Evolutionary conservation across 2,888 invertebrate species (phyloP), one percentile per base, ranked within the genome.

Genomic region (Coenonympha arcania): DNA sequence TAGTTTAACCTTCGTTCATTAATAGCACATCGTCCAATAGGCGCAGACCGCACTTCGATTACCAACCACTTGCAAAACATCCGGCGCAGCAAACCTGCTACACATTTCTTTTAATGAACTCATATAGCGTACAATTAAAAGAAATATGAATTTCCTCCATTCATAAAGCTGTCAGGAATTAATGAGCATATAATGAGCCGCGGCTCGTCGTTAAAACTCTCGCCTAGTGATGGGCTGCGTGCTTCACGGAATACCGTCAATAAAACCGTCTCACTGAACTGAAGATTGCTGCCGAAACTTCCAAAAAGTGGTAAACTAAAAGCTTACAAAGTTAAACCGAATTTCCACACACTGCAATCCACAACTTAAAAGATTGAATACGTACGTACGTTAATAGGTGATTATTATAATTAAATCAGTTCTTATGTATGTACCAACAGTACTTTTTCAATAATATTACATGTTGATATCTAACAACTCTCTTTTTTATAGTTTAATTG

Each of bases 111-210:
- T 53, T 56, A 59, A 58, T 55, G 51, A 54, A 48, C 51, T 28
- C 48, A 31, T 55, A 59, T 47, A 45, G 44, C 47, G 48, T 45
- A 42, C 46, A 48, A 55, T 52, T 47, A 49, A 49, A 55, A 52
- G 39, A 52, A 47, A 48, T 50, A 47, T 46, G 54, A 55, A 48
- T 48, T 55, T 46, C 48, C 42, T 52, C 49, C 52, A 51, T 54
- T 54, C 54, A 54, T 54, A 54, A 54, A 54, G 54, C 54, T 54
- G 54, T 40, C 44, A 47, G 41, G 36, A 48, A 48, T 54, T 54
- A 54, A 54, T 54, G 48, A 54, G 47, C 48, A 48, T 44, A 51
- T 54, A 54, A 54, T 54, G 47, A 51, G 48, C 54, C 44, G 36
- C 48, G 39, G 50, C 54, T 54, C 50, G 41, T 48, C 50, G 36